Base-by-base conservation (phyloP, 2,113 vertebrate genomes). In the Mormoops blainvillei region DNA sequence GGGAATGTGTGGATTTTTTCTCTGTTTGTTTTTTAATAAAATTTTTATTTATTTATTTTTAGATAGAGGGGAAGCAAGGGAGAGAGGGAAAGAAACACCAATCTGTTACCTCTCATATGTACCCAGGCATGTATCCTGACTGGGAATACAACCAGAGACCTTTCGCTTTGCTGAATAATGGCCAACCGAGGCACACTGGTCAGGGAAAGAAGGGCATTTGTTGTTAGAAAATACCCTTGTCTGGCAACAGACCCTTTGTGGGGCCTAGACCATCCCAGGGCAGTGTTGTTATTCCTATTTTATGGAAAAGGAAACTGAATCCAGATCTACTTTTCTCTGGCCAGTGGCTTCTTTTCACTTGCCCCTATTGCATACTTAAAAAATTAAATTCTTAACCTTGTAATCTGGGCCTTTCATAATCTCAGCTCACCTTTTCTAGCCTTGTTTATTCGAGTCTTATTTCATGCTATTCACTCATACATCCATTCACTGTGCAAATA, bases 241-340 rank as follows among this genome's bases (percentile, higher is more conserved):
- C 48, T 89, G 16, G 0, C 41, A 22, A 20, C 76, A 56, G 33
- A 45, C 56, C 65, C 15, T 45, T 0, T 28, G 0, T 73, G 71
- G 6, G 48, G 76, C 36, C 33, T 70, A 28, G 89, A 68, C 41
- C 36, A 93, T 73, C 18, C 41, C 45, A 65, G 41, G 33, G 36
- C 61, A 88, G 19, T 84, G 22, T 31, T 84, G 8, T 82, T 73
- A 54, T 67, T 96, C 22, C 43, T 36, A 43, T 71, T 91, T 83
- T 83, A 70, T 80, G 19, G n/a, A 84, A 87, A 91, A 94, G 26
- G 31, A 92, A 94, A 85, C 48, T 85, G 50, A 94, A 31, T 87
- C 19, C 19, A 43, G 50, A 85, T 68, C 41, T 87, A 14, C 48
- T 95, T 3, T 89, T 86, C 74, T 95, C n/a, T 61, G n/a, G 4